Base-by-base conservation (phyloP, 2,888 invertebrate genomes). In the Heliothis peltigera region DNA sequence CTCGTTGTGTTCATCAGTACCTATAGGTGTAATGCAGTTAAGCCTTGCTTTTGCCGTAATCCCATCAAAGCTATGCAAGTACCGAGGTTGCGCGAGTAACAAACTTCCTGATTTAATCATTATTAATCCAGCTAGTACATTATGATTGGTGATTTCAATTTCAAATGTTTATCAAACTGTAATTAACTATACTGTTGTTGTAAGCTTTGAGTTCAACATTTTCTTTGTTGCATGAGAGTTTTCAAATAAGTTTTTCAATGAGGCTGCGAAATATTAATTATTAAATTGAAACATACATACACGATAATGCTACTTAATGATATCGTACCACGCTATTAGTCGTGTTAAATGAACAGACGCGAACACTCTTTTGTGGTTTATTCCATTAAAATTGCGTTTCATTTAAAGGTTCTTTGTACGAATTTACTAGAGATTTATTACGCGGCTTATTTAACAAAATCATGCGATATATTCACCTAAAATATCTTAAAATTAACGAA, bases 401-500 rank as follows among this genome's bases (percentile, higher is more conserved):
- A 56, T 70, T 62, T 48, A 63, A 52, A 62, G 52, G 17, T 62
- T n/a, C n/a, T n/a, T n/a, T n/a, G n/a, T n/a, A n/a, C n/a, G n/a
- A n/a, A n/a, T n/a, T n/a, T n/a, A n/a, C n/a, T n/a, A n/a, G n/a
- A n/a, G n/a, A n/a, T n/a, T n/a, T n/a, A n/a, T n/a, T n/a, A n/a
- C n/a, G n/a, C n/a, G n/a, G n/a, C n/a, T n/a, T n/a, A n/a, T n/a
- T n/a, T n/a, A n/a, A n/a, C n/a, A n/a, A n/a, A n/a, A n/a, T n/a
- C n/a, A n/a, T n/a, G n/a, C n/a, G n/a, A n/a, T n/a, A n/a, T n/a
- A n/a, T n/a, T n/a, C n/a, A n/a, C n/a, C n/a, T n/a, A n/a, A n/a
- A n/a, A n/a, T n/a, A n/a, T n/a, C n/a, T n/a, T n/a, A n/a, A n/a
- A n/a, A n/a, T n/a, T n/a, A n/a, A n/a, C n/a, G n/a, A n/a, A n/a